Evolutionary conservation across 2,797 vertebrate species (phyloP), one percentile per base, ranked within the genome.

Genomic region (Acipenser oxyrinchus): DNA sequence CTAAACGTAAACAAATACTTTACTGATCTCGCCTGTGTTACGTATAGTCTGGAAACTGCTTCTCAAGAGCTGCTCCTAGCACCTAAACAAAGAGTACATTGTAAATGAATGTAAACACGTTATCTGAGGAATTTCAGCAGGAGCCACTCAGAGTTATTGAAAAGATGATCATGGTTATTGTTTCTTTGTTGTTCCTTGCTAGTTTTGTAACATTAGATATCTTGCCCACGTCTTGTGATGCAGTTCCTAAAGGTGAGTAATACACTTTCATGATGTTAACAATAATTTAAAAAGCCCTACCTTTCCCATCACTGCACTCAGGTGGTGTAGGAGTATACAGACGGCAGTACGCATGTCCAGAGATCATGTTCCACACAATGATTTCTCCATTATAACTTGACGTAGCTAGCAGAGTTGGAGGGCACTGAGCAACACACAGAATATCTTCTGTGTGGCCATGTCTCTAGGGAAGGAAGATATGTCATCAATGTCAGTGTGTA

Each of bases 321-420:
- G 70, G 60, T 59, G 68, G 63, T 59, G 70, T 68, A 6, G 74
- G 80, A n/a, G 63, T 74, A 63, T 75, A 72, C 49, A 89, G 70
- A 23, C 81, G 83, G 55, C 80, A 84, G 69, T 79, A 80, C 60
- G 85, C 71, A 37, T 79, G 82, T 71, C 86, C 87, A 2, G 88
- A 92, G 64, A 82, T 70, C 67, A 81, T 66, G 59, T 89, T 89
- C 88, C 90, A 93, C 68, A 93, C 71, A 49, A 87, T 78, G 64
- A 90, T 79, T 70, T 92, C 88, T 13, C 89, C 86, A 48, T 91
- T 75, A 0, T 82, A 88, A 76, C 86, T 86, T 70, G 86, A 77
- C 3, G 88, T 91, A 69, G 87, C 75, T 10, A 93, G 74, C 23
- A 93, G 80, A 71, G 81, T 82, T 0, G 82, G 89, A 1, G 85